phyloP scores from a whole-genome alignment of 2,113 vertebrate genomes.

The Sarotherodon lohbergeri region DNA sequence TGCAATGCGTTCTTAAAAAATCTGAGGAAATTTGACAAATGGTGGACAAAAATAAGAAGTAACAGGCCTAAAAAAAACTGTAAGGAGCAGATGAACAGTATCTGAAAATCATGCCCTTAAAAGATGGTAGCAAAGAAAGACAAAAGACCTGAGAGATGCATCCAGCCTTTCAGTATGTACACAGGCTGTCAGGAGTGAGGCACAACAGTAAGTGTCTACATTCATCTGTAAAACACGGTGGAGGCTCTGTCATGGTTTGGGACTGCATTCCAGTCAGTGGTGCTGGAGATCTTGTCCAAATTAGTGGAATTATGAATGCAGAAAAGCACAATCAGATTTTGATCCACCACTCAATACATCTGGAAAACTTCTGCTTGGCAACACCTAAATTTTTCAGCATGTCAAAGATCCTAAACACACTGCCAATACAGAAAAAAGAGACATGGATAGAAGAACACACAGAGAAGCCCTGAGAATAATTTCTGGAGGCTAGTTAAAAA shows the following conservation, averaged over 20 bases:
- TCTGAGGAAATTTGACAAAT: neutral
- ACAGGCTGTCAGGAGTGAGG: neutral
- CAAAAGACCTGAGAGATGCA: neutral
- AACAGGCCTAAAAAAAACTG: fast-evolving
- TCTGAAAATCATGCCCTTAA: neutral
- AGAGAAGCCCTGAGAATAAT: neutral
- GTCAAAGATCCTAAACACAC: neutral
- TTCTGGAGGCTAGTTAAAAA: neutral
- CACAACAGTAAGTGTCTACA: neutral
- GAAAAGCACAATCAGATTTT: neutral
- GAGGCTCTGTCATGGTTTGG: neutral
- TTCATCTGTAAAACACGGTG: neutral
- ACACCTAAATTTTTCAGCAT: neutral
- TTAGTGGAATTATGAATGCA: neutral
- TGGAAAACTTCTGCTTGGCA: neutral
- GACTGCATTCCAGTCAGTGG: neutral
- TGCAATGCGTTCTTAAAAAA: neutral
- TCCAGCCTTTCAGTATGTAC: neutral
- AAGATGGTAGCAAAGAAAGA: neutral
- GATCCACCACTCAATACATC: neutral
- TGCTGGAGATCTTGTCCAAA: neutral
- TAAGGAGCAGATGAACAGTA: neutral
- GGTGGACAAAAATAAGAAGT: neutral
- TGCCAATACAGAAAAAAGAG: neutral
- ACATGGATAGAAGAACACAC: neutral